phyloP scores from a whole-genome alignment of 2,888 invertebrate genomes.

The Blera fallax region DNA sequence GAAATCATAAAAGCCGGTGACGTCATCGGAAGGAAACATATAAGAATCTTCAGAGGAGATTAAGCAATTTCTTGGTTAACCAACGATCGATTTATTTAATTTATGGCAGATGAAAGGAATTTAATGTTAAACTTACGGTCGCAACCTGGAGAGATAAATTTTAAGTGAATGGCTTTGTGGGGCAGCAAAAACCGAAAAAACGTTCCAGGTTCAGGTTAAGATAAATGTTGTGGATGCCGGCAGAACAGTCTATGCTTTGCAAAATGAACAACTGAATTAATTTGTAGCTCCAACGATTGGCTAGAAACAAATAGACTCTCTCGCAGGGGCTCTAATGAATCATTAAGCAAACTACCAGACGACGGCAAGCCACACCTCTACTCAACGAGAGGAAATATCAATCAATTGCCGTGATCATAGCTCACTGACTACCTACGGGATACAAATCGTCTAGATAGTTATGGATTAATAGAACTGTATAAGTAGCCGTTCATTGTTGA shows the following conservation, averaged over 20 bases:
- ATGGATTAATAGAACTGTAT: not conserved
- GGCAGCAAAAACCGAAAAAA: not conserved
- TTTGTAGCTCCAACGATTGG: not conserved
- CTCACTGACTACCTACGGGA: not conserved
- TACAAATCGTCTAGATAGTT: not conserved
- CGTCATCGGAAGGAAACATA: conserved; percentile 14
- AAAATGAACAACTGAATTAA: not conserved
- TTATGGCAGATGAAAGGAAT: conserved; percentile 37
- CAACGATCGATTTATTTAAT: conserved; percentile 34
- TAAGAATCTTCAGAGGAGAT: not conserved
- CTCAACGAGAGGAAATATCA: conserved; percentile 2
- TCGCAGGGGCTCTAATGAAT: not conserved
- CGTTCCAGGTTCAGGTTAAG: not conserved
- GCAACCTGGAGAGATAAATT: not conserved
- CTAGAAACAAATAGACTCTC: not conserved
- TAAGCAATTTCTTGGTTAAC: not conserved
- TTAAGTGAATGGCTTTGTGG: not conserved
- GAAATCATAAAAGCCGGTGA: conserved; percentile 35
- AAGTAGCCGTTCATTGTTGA: not conserved
- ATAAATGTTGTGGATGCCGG: not conserved
- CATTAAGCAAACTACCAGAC: not conserved
- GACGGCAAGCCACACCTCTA: not conserved
- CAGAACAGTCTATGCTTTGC: not conserved
- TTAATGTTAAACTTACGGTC: conserved; percentile 1
- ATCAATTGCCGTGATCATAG: not conserved